Conservation (phyloP, 2,888 invertebrate species). For the Agapostemon virescens region DNA sequence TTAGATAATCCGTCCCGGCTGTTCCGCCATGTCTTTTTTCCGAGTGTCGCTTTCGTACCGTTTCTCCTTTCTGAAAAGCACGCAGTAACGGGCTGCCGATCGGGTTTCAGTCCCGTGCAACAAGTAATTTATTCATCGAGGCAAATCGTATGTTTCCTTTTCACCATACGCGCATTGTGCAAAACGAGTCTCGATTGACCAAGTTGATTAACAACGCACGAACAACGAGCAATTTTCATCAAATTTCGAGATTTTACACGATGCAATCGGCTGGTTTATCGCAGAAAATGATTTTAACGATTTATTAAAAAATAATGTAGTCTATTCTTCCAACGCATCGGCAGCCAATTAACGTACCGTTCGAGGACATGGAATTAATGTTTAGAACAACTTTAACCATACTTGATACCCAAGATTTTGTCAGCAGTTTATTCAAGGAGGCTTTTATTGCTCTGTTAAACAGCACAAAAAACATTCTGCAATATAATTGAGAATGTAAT, state of each 20-base stretch:
- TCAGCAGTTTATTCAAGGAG: no score
- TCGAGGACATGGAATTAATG: no score
- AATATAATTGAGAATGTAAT: no score
- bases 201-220: slow-evolving; percentile 10
- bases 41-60: slow-evolving; percentile 36
- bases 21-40: slow-evolving; percentile 28
- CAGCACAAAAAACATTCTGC: no score
- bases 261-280: neutral
- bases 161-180: neutral
- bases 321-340: no score
- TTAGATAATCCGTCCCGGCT: slow-evolving; percentile 58
- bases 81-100: slow-evolving; percentile 12
- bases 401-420: no score
- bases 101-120: slow-evolving; percentile 27
- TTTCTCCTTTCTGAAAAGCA: slow-evolving; percentile 40
- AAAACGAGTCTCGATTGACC: neutral
- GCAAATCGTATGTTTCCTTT: slow-evolving; percentile 21
- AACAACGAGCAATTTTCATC: neutral
- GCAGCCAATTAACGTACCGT: no score
- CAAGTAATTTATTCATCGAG: slow-evolving; percentile 29
- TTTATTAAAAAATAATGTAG: neutral
- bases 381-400: no score
- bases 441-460: no score
- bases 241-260: neutral
- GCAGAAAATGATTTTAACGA: neutral